phyloP scores from a whole-genome alignment of 1,140 invertebrate species.

The Elymnias hypermnestra region DNA sequence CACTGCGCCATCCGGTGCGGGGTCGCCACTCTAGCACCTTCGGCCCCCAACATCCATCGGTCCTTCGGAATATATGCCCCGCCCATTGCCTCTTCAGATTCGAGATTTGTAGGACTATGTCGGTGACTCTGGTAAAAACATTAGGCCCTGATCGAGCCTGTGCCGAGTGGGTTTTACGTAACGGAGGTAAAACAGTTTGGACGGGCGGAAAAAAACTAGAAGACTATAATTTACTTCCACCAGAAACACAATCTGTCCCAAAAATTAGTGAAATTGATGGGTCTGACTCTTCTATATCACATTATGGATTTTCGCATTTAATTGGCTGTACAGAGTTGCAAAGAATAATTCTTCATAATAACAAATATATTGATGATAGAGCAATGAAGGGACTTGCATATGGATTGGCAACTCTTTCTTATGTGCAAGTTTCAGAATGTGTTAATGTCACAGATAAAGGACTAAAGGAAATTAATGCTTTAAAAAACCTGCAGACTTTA shows the following conservation, averaged over 20 bases:
- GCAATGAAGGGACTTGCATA: conserved; percentile 55
- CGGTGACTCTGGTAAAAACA: too few species aligned
- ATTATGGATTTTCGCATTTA: conserved; percentile 87
- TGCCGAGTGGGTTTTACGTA: conserved; percentile 92
- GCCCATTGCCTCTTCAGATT: too few species aligned
- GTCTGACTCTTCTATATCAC: conserved; percentile 84
- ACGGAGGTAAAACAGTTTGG: conserved; percentile 87
- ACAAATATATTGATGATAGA: conserved; percentile 64
- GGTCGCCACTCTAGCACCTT: too few species aligned
- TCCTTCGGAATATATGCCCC: too few species aligned
- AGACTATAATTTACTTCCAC: conserved; percentile 85
- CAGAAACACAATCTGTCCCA: conserved; percentile 41
- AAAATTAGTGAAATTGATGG: conserved; percentile 83
- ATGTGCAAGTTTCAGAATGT: conserved; percentile 62
- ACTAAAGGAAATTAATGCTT: conserved; percentile 42
- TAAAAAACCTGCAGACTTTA: conserved; percentile 49
- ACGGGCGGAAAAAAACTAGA: conserved; percentile 70
- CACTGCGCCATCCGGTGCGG: too few species aligned
- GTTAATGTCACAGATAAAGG: conserved; percentile 57
- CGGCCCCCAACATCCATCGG: too few species aligned
- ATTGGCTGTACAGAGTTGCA: too few species aligned
- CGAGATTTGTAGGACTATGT: too few species aligned
- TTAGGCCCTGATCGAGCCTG: conserved; percentile 91
- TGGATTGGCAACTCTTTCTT: conserved; percentile 39
- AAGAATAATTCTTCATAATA: too few species aligned